Evolutionary conservation across 2,888 invertebrate species (phyloP).

Genomic region (Acanthococcus lagerstroemiae): DNA sequence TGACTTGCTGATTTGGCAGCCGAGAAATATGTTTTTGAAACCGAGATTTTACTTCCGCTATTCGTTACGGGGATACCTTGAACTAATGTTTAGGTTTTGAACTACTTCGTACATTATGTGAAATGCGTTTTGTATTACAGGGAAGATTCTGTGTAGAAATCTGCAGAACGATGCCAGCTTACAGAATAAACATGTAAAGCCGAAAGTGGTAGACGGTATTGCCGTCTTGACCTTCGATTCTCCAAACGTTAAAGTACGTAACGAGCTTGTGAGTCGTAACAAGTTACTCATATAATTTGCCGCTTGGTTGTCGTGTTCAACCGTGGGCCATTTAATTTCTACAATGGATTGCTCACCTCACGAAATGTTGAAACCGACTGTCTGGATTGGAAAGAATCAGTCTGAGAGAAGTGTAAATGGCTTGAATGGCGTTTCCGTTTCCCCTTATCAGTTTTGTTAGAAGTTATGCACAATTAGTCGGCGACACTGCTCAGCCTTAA

Average conservation of each 20-base stretch:
- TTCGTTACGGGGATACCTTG: not conserved
- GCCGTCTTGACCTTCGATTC: slow-evolving; percentile 78
- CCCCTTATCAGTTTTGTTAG: too few relatives aligned
- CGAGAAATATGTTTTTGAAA: not conserved
- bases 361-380: too few relatives aligned
- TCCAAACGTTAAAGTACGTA: slow-evolving; percentile 67
- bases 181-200: slow-evolving; percentile 54
- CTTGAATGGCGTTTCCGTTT: too few relatives aligned
- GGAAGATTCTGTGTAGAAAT: not conserved
- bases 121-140: not conserved
- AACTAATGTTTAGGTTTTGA: not conserved
- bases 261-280: too few relatives aligned
- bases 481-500: too few relatives aligned
- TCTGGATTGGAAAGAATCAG: too few relatives aligned
- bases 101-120: not conserved
- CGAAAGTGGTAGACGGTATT: slow-evolving; percentile 72
- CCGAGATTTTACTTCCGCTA: not conserved
- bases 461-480: too few relatives aligned
- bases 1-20: not conserved
- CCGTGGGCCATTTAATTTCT: too few relatives aligned
- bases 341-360: too few relatives aligned
- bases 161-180: slow-evolving; percentile 6
- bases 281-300: too few relatives aligned
- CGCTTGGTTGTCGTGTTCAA: too few relatives aligned
- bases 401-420: too few relatives aligned